Evolutionary conservation across 30 jellyfish, hydroid and myxozoan species (phyloP).

Genomic region (Turritopsis dohrnii): DNA sequence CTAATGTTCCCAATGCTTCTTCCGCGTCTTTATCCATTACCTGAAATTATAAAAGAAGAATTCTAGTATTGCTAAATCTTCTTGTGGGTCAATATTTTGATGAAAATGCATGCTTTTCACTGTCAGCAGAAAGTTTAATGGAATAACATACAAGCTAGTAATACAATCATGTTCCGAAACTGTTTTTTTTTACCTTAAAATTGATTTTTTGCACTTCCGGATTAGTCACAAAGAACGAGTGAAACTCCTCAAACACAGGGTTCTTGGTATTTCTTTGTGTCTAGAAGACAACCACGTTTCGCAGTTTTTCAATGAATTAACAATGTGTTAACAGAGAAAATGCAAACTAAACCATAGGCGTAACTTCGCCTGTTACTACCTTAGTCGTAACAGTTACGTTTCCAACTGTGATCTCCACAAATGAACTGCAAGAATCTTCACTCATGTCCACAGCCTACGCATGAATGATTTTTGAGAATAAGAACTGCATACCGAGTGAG

Average conservation of each 20-base stretch:
- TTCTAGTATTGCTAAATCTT: too few species aligned
- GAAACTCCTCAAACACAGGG: conserved; percentile 92
- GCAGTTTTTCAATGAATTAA: not conserved
- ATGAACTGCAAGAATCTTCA: conserved; percentile 58
- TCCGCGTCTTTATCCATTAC: conserved; percentile 53
- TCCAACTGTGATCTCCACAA: conserved; percentile 73
- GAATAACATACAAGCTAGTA: not conserved
- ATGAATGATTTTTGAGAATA: conserved; percentile 4
- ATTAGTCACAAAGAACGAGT: conserved; percentile 45
- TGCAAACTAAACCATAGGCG: not conserved
- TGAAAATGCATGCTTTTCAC: too few species aligned
- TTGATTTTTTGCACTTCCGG: conserved; percentile 54
- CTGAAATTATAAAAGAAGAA: conserved; percentile 17
- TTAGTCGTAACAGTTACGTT: conserved; percentile 54
- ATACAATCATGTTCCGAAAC: not conserved
- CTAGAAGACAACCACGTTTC: conserved; percentile 26
- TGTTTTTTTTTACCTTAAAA: conserved; percentile 38
- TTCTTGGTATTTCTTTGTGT: conserved; percentile 62
- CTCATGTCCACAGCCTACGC: conserved; percentile 46
- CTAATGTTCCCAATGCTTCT: conserved; percentile 55
- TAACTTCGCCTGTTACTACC: conserved; percentile 26
- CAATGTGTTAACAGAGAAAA: not conserved
- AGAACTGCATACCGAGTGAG: too few species aligned
- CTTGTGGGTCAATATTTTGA: too few species aligned
- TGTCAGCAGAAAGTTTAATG: too few species aligned